Evolutionary conservation across 2,113 vertebrate species (phyloP), one percentile per base, ranked within the genome.

Genomic region (Pseudopipra pipra): DNA sequence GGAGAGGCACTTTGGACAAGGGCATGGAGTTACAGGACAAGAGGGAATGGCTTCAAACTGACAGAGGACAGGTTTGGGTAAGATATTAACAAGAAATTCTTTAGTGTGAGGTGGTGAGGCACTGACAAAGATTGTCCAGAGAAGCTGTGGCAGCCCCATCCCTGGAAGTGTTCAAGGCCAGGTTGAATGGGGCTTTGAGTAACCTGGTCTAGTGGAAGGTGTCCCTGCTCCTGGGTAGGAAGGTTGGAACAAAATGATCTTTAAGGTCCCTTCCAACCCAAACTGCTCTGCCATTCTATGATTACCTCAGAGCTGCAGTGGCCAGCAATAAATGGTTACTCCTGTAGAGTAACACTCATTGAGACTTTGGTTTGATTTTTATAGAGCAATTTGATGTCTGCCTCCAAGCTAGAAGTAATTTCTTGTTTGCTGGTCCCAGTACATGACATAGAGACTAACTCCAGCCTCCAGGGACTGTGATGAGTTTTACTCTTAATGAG

Each of bases 251-350:
- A 11, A 83, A n/a, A 12, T 31, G 21, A 35, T 62, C 25, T 55
- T 35, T 27, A 19, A 62, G 14, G n/a, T 49, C 6, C 21, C n/a
- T 70, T 55, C 11, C 55, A 70, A 27, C 9, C 30, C 39, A 54
- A 15, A 22, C 5, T 0, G 0, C 23, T 14, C 24, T 31, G 11
- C 9, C 46, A 24, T 39, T 54, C 37, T 59, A 9, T 39, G 39
- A 3, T 25, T 58, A 23, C 5, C 28, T 75, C 39, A 16, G 30
- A 84, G 55, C 46, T 94, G 47, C 47, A 21, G 25, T 3, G 4
- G 23, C 21, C 49, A 73, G 33, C 25, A 87, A 17, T 46, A 25
- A 74, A 17, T 2, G 2, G 4, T 55, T 25, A 44, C 33, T 79
- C 7, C 39, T 78, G 22, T 21, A 35, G 77, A 58, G 27, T 33